Conservation (phyloP, 2,113 vertebrate species). For the Notothenia coriiceps region DNA sequence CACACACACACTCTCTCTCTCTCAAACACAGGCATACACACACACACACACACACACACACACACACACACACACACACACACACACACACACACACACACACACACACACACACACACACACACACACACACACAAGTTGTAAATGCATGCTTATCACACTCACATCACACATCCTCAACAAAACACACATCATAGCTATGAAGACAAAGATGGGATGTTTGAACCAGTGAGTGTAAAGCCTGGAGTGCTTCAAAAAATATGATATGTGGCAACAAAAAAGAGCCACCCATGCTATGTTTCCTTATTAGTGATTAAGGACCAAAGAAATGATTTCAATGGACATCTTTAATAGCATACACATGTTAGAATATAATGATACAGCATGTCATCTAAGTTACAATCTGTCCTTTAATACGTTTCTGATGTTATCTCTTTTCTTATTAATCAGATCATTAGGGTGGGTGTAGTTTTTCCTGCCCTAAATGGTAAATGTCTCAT, state of each 20-base stretch:
- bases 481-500: slow-evolving; percentile 18
- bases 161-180: slow-evolving; percentile 14
- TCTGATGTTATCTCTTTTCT: slow-evolving; percentile 20
- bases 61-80: too few relatives aligned
- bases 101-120: too few relatives aligned
- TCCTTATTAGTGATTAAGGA: background rate
- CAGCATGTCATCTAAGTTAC: background rate
- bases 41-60: too few relatives aligned
- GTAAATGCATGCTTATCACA: too few relatives aligned
- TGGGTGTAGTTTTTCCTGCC: slow-evolving; percentile 40
- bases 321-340: background rate
- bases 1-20: too few relatives aligned
- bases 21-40: too few relatives aligned
- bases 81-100: too few relatives aligned
- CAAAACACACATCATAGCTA: slow-evolving; percentile 1
- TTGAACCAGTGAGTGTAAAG: slow-evolving; percentile 1
- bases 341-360: background rate
- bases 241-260: slow-evolving; percentile 17
- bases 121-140: too few relatives aligned
- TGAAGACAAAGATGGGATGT: background rate
- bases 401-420: background rate
- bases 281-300: background rate
- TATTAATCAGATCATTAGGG: slow-evolving; percentile 6
- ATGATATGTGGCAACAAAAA: background rate
- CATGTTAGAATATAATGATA: background rate